A percentile compares a stretch with the other conserved stretches of the same genome.
Evolutionary conservation across 2,797 vertebrate species (phyloP).

Genomic region (Pantherophis vulpinus): DNA sequence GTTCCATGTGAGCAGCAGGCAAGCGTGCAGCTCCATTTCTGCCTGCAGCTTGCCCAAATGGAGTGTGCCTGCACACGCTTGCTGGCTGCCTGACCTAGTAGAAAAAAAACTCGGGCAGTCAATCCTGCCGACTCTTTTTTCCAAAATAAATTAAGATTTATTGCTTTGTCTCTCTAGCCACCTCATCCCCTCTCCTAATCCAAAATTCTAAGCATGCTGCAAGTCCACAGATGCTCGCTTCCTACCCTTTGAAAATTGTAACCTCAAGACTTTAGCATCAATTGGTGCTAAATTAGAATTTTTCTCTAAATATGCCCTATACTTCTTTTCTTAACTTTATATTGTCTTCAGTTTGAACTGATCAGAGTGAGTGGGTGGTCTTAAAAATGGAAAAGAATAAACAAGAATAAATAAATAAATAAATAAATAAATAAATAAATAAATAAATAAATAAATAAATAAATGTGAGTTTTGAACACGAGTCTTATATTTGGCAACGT

Average conservation of each 20-base stretch:
- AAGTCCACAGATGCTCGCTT: neutral
- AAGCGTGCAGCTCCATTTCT: neutral
- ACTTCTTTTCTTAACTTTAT: neutral
- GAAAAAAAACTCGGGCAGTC: neutral
- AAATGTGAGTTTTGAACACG: neutral
- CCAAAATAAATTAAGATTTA: neutral
- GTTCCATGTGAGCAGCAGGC: neutral
- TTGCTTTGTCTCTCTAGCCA: neutral
- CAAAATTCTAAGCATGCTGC: neutral
- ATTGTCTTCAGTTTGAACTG: neutral
- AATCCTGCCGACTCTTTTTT: neutral
- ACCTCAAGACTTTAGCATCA: neutral
- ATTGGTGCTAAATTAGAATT: neutral
- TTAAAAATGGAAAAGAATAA: neutral
- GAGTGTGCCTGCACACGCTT: neutral
- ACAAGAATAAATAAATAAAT: neutral
- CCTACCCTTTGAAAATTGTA: neutral
- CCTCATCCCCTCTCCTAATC: neutral
- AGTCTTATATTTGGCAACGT: neutral
- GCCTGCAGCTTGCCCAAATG: neutral
- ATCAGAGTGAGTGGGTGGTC: neutral
- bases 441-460: neutral
- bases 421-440: neutral
- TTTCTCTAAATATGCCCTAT: neutral
- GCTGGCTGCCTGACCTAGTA: neutral